Evolutionary conservation across 2,888 invertebrate species (phyloP), one percentile per base, ranked within the genome.

Genomic region (Hirtodrosophila trivittata): DNA sequence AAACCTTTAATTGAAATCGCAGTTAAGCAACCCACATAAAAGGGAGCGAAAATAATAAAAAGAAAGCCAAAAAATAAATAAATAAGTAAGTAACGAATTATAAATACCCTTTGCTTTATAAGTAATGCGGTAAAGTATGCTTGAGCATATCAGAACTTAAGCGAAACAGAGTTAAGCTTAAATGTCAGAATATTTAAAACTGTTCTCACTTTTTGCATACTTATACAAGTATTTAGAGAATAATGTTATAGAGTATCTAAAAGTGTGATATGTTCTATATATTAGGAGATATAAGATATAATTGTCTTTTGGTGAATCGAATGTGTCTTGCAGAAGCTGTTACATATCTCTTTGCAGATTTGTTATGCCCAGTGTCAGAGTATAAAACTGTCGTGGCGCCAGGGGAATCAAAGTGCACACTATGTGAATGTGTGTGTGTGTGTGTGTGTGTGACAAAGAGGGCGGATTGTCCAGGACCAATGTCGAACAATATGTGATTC

Each of bases 1-100:
- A 51, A 54, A 38, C 47, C 37, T 54, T 69, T 62, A 70, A 84
- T 70, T 84, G 65, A 80, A 78, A 70, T 62, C 50, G 50, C 38
- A 57, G 67, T 28, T 66, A 33, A 58, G 41, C 56, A 57, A 12
- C 21, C 10, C 32, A 41, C 49, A 65, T 47, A 39, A 50, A 35
- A 49, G 28, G 25, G 54, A 30, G 9, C n/a, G n/a, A n/a, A n/a
- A n/a, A n/a, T 38, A 39, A 47, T 38, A 38, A 25, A 35, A 46
- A 13, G 37, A 35, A 21, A 13, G 45, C 7, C 25, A 1, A 13
- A 26, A 32, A 28, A 14, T 8, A 43, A 43, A 28, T 28, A 3
- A 7, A 12, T 7, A 63, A 56, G 14, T 46, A n/a, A 28, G 28
- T n/a, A 28, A 3, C 28, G 28, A 28, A n/a, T 9, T 9, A 1